Conservation (phyloP, 2,113 vertebrate genomes). For the Procavia capensis region DNA sequence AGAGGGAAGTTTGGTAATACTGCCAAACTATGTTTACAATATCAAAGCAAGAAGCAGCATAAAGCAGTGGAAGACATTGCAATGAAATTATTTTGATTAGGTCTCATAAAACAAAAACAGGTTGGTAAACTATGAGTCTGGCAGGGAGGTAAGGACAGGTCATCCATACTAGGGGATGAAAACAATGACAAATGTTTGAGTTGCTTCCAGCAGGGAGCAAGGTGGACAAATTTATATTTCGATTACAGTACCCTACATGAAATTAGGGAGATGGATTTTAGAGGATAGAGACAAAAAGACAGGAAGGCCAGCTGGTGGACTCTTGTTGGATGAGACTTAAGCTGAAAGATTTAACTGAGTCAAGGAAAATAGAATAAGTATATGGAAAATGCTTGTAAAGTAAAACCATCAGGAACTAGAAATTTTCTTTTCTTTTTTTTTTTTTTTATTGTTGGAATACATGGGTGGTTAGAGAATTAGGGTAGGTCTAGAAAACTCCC, state of each 20-base stretch:
- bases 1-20: no score
- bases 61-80: neutral
- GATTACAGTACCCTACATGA: neutral
- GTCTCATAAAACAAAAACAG: neutral
- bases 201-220: neutral
- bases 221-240: neutral
- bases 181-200: neutral
- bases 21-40: no score
- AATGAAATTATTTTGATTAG: neutral
- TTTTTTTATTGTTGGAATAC: neutral
- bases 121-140: neutral
- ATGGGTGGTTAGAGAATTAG: neutral
- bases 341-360: neutral
- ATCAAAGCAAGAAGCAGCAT: neutral
- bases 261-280: neutral
- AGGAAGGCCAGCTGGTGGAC: neutral
- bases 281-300: neutral
- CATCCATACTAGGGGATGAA: neutral
- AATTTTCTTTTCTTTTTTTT: neutral
- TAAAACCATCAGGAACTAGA: neutral
- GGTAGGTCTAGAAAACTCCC: neutral
- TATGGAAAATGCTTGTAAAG: neutral
- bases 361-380: neutral
- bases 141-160: neutral
- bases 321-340: neutral